Evolutionary conservation across 2,797 vertebrate species (phyloP).

Genomic region (Platyrinchus mystaceus): DNA sequence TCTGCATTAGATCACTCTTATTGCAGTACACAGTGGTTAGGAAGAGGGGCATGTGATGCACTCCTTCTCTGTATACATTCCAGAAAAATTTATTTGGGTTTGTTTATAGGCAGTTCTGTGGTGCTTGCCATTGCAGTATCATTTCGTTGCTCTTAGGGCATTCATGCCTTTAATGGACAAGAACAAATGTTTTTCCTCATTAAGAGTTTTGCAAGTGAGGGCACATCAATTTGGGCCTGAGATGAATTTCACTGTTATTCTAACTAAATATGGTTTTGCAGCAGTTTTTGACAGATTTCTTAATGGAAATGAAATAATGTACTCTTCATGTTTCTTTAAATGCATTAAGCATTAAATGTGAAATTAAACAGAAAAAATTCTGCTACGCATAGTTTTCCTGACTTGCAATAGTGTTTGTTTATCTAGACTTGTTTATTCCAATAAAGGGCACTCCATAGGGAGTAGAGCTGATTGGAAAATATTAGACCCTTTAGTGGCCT

Average conservation of each 20-base stretch:
- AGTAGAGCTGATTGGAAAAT: not conserved
- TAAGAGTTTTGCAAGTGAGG: not conserved
- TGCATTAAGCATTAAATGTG: not conserved
- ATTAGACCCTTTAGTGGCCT: not conserved
- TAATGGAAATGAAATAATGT: not conserved
- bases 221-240: not conserved
- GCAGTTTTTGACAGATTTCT: not conserved
- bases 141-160: not conserved
- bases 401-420: not conserved
- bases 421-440: not conserved
- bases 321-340: not conserved
- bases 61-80: not conserved
- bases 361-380: not conserved
- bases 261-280: not conserved
- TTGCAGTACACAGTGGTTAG: not conserved
- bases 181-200: not conserved
- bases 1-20: not conserved
- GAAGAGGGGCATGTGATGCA: not conserved
- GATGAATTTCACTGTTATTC: not conserved
- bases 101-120: slow-evolving; percentile 10
- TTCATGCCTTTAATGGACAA: slow-evolving; percentile 16
- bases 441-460: not conserved
- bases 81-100: not conserved
- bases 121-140: not conserved
- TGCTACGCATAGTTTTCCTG: not conserved